Percentiles rank a stretch among this genome's conserved stretches.
These are phyloP conservation scores for Formica aserva DNA, from an alignment of 2,888 invertebrate genomes.

Conservation along the genomic window DNA sequence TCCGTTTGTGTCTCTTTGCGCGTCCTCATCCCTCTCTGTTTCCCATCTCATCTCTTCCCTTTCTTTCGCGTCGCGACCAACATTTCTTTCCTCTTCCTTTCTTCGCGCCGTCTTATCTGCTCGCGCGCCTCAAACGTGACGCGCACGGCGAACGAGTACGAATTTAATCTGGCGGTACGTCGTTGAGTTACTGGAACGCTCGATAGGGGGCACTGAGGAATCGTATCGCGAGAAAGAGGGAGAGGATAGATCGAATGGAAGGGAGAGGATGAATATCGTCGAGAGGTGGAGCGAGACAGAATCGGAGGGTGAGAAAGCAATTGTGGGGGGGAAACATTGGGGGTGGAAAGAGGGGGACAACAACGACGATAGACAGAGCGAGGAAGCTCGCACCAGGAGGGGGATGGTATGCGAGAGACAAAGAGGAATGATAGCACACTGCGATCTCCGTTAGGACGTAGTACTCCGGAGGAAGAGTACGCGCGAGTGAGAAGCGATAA, in stretches of 20 bases:
- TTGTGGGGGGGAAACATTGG: conserved; percentile 74
- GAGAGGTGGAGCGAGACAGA: conserved; percentile 77
- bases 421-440: conserved; percentile 74
- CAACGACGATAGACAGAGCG: conserved; percentile 68
- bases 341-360: conserved; percentile 79
- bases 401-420: conserved; percentile 76
- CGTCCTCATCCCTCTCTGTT: conserved; percentile 51
- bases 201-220: conserved; percentile 82
- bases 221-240: conserved; percentile 67
- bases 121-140: conserved; percentile 63
- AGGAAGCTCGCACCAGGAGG: conserved; percentile 78
- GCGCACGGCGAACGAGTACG: conserved; percentile 73
- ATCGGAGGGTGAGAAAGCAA: conserved; percentile 83
- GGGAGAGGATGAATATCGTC: conserved; percentile 73
- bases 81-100: conserved; percentile 22
- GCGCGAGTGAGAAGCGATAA: conserved; percentile 70
- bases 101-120: conserved; percentile 71
- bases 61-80: conserved; percentile 36
- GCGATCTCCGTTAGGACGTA: conserved; percentile 76
- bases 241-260: conserved; percentile 76
- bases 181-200: conserved; percentile 81
- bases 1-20: conserved; percentile 22
- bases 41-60: conserved; percentile 59
- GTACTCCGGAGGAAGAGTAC: conserved; percentile 74
- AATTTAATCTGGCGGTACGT: conserved; percentile 85